A percentile compares a stretch with the other conserved stretches of the same genome.
Evolutionary conservation across 2,797 vertebrate species (phyloP).

Genomic region (Synanceia verrucosa): DNA sequence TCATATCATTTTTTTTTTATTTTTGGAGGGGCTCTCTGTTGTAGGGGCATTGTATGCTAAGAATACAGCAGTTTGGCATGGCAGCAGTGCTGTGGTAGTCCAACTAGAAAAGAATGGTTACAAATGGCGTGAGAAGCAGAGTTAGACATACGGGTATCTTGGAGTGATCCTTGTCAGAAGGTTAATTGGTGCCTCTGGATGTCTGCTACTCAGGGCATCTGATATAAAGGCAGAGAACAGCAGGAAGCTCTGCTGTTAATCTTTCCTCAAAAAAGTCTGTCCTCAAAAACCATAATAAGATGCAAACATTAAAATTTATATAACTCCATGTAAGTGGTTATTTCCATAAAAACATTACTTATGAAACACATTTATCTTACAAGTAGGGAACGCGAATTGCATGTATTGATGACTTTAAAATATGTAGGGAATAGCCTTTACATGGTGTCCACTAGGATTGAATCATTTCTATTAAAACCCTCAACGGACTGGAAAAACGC

Average conservation of each 20-base stretch:
- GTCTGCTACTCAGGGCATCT: slow-evolving; percentile 71
- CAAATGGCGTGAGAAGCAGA: slow-evolving; percentile 66
- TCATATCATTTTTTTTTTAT: slow-evolving; percentile 5
- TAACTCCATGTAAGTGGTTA: slow-evolving; percentile 1
- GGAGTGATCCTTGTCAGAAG: slow-evolving; percentile 74
- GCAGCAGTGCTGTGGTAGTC: slow-evolving; percentile 39
- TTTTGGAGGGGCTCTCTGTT: slow-evolving; percentile 26
- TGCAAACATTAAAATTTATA: slow-evolving; percentile 39
- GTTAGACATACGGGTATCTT: slow-evolving; percentile 67
- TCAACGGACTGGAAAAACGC: slow-evolving; percentile 43
- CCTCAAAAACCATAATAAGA: slow-evolving; percentile 58
- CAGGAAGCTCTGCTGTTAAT: slow-evolving; percentile 72
- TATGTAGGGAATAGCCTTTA: slow-evolving; percentile 40
- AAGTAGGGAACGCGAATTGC: neutral
- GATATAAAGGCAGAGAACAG: slow-evolving; percentile 68
- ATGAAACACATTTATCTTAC: slow-evolving; percentile 10
- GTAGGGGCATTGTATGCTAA: slow-evolving; percentile 40
- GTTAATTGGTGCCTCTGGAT: slow-evolving; percentile 81
- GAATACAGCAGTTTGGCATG: slow-evolving; percentile 63
- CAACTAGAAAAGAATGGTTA: slow-evolving; percentile 66
- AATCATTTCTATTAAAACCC: slow-evolving; percentile 31
- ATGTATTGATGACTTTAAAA: slow-evolving; percentile 35
- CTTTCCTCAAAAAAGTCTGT: slow-evolving; percentile 63
- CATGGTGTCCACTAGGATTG: slow-evolving; percentile 1
- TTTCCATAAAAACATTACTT: slow-evolving; percentile 19